Conservation (phyloP, 2,888 invertebrate genomes). For the Gastracanthus pulcherrimus region DNA sequence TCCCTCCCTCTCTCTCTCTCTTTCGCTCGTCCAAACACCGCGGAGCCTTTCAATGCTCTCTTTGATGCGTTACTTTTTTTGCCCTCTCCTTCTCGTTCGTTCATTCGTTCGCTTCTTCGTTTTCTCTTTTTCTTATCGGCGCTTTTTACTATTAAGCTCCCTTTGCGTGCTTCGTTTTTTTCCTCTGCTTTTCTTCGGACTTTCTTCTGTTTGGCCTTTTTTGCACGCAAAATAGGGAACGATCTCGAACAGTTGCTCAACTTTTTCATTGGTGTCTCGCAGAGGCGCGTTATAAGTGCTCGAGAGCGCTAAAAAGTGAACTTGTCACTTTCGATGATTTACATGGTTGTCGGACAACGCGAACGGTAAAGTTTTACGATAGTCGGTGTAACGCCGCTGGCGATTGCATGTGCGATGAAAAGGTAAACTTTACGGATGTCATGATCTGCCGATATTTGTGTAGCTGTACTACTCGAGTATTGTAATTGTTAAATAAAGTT, state of each 20-base stretch:
- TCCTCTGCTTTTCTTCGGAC: background rate
- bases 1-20: no score
- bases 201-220: background rate
- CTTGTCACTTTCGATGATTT: background rate
- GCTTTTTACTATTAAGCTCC: background rate
- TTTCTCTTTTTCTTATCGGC: background rate
- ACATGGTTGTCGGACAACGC: background rate
- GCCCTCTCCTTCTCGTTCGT: background rate
- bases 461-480: no score
- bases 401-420: background rate
- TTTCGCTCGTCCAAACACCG: no score
- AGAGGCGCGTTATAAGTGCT: background rate
- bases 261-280: background rate
- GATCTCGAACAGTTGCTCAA: background rate
- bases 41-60: background rate
- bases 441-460: no score
- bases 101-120: background rate
- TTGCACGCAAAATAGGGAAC: background rate
- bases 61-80: no score
- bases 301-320: background rate
- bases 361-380: background rate
- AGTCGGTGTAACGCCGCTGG: no score
- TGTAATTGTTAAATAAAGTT: no score
- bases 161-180: background rate
- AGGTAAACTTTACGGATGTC: background rate